Conservation (phyloP, 2,113 vertebrate genomes). For the Leucopsar rothschildi region DNA sequence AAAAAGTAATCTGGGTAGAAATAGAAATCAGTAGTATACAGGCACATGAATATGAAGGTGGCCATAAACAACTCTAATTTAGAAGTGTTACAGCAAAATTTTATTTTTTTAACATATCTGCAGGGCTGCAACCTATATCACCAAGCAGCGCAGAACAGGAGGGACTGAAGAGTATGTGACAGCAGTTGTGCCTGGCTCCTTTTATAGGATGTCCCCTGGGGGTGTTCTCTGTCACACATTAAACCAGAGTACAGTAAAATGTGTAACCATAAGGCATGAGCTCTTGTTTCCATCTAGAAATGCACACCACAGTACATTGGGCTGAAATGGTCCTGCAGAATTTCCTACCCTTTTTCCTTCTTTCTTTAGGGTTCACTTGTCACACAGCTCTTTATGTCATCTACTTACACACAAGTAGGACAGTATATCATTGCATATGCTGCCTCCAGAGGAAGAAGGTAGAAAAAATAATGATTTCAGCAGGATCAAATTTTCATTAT, state of each 20-base stretch:
- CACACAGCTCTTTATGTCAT: not conserved
- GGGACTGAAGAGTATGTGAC: not conserved
- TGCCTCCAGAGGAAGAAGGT: not conserved
- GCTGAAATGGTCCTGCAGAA: not conserved
- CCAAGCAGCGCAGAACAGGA: not conserved
- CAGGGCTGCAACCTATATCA: not conserved
- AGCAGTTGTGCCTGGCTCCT: not conserved
- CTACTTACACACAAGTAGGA: not conserved
- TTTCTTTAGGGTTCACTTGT: not conserved
- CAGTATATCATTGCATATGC: not conserved
- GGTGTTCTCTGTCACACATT: not conserved
- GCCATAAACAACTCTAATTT: not conserved
- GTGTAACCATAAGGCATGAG: not conserved
- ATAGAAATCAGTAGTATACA: not conserved
- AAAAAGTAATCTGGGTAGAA: not conserved
- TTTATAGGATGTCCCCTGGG: accelerated
- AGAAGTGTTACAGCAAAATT: not conserved
- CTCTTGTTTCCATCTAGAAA: not conserved
- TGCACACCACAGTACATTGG: not conserved
- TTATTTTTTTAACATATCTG: accelerated
- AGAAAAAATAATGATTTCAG: not conserved
- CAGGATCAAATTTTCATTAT: not conserved
- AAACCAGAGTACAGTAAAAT: not conserved
- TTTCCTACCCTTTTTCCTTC: not conserved
- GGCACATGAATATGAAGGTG: not conserved